phyloP scores from a whole-genome alignment of 2,113 vertebrate species.

The Hemiprocne comata region DNA sequence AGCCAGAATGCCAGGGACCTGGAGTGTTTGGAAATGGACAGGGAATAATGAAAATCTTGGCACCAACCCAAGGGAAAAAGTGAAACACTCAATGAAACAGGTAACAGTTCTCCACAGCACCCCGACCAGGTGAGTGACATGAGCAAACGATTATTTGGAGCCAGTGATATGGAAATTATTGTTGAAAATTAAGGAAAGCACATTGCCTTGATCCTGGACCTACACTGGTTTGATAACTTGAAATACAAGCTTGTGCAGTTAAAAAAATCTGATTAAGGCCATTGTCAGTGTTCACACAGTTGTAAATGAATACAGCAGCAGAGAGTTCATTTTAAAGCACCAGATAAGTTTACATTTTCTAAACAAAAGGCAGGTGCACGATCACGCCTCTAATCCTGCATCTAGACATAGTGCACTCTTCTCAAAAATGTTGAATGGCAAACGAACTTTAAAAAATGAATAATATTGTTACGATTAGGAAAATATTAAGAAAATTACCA shows the following conservation, averaged over 20 bases:
- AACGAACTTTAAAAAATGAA: not conserved
- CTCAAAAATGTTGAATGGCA: not conserved
- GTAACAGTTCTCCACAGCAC: not conserved
- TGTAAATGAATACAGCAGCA: not conserved
- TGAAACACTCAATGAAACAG: not conserved
- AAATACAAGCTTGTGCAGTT: not conserved
- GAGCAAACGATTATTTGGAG: not conserved
- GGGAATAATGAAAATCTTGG: slow-evolving; percentile 4
- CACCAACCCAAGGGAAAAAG: not conserved
- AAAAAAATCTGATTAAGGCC: not conserved
- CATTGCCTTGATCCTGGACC: not conserved
- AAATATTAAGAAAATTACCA: not conserved
- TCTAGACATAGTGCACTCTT: too few relatives aligned
- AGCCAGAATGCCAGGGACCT: not conserved
- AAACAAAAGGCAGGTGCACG: not conserved
- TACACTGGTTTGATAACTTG: not conserved
- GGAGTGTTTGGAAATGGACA: not conserved
- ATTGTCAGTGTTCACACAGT: not conserved
- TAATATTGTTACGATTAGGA: not conserved
- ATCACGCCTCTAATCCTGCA: not conserved
- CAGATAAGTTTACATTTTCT: not conserved
- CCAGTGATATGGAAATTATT: not conserved
- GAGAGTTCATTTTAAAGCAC: not conserved
- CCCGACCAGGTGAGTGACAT: not conserved
- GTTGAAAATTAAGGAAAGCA: slow-evolving; percentile 3